Conservation (phyloP, 1,140 invertebrate genomes). For the Homarus americanus region DNA sequence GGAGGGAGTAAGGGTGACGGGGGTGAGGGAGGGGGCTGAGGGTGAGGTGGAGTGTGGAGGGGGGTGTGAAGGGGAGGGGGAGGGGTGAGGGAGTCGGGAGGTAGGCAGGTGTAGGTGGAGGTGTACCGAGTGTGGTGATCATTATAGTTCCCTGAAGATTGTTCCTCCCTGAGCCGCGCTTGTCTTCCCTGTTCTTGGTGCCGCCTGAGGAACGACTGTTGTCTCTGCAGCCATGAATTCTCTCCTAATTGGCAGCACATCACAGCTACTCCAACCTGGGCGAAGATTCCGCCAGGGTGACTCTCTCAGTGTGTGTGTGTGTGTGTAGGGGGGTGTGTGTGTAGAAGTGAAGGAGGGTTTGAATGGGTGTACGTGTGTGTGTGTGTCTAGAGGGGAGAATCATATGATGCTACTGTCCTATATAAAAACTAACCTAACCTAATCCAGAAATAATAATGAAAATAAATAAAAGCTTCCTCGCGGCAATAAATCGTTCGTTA, state of each 20-base stretch:
- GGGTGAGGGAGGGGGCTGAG: no score
- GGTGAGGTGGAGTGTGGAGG: no score
- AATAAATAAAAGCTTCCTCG: no score
- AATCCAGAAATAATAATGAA: no score
- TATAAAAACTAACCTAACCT: no score
- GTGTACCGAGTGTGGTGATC: background rate
- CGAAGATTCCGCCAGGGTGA: conserved; percentile 14
- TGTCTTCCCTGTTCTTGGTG: conserved; percentile 16
- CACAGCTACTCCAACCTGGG: conserved; percentile 22
- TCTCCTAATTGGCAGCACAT: conserved; percentile 56
- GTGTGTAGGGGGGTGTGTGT: conserved; percentile 26
- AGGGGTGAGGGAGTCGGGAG: background rate
- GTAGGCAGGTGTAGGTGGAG: no score
- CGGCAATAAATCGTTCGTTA: no score
- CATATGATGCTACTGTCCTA: no score
- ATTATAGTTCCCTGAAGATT: conserved; percentile 3
- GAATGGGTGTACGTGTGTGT: background rate
- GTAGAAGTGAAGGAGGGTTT: conserved; percentile 19
- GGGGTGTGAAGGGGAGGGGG: no score
- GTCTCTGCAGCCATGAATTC: conserved; percentile 57
- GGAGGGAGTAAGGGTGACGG: no score
- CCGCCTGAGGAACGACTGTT: conserved; percentile 56
- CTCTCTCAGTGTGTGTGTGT: background rate
- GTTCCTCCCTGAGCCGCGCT: background rate
- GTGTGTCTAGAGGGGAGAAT: no score